Conservation (phyloP, 2,888 invertebrate species). For the Hymenopus coronatus region DNA sequence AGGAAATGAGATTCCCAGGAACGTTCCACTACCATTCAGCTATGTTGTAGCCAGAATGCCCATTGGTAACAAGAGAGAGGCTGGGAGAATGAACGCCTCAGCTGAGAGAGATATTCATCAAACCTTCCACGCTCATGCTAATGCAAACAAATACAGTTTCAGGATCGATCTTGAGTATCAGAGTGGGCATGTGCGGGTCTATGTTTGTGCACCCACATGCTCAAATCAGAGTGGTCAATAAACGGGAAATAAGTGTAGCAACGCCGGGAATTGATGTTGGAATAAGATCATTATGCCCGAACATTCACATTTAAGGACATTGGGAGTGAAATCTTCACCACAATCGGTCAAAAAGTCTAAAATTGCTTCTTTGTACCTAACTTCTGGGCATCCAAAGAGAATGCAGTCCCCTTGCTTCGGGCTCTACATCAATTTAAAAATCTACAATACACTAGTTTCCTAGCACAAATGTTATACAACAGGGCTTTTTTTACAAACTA, state of each 20-base stretch:
- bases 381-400: no score
- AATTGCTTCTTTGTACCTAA: no score
- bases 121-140: background rate
- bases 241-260: background rate
- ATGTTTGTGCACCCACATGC: background rate
- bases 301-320: no score
- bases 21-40: background rate
- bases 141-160: background rate
- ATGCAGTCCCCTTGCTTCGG: no score
- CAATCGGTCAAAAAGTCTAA: no score
- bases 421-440: no score
- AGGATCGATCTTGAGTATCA: background rate
- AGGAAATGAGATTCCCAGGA: background rate
- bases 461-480: no score
- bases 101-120: background rate
- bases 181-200: no score
- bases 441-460: no score
- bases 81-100: background rate
- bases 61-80: background rate
- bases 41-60: background rate
- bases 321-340: no score
- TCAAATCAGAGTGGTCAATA: background rate
- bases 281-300: no score
- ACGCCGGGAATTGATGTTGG: background rate
- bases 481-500: no score